Evolutionary conservation across 2,888 invertebrate species (phyloP), one percentile per base, ranked within the genome.

Genomic region (Eupithecia exiguata): DNA sequence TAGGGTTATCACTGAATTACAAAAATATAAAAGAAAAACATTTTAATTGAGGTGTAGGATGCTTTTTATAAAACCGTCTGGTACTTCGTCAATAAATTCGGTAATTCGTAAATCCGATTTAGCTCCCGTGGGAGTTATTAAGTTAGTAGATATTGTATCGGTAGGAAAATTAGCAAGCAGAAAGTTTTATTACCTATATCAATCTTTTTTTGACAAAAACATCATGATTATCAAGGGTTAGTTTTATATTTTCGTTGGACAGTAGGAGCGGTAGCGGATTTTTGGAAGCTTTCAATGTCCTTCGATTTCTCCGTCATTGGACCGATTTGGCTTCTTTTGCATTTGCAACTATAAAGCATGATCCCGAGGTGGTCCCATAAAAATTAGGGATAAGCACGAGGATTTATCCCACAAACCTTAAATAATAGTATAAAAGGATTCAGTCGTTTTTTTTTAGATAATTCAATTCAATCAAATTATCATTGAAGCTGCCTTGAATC

Each of bases 1-100:
- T 62, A 74, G 74, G 76, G 70, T 25, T 72, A 46, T 12, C 46
- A 35, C 61, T 43, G 30, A 69, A 46, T 9, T n/a, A 16, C 18
- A 16, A 46, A 46, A 46, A 46, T 46, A 46, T 46, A n/a, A 2
- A 6, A n/a, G 3, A 46, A 46, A 53, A 21, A 53, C 1, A 53
- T 3, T 53, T 40, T 40, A 14, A 53, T 21, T 21, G 9, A 9
- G 1, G 9, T n/a, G 46, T 46, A 18, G 46, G 3, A 21, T 53
- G 53, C 21, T 21, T 53, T 53, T 53, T n/a, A 10, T 53, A 21
- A 21, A n/a, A 1, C n/a, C 18, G 6, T n/a, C 6, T 49, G n/a
- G n/a, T n/a, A 9, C 0, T 46, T n/a, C 53, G 10, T 53, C 10
- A 10, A 4, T 53, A 21, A 53, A 21, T 49, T 21, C 3, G 49